phyloP scores from a whole-genome alignment of 2,113 vertebrate genomes.

The Hippolais icterina region DNA sequence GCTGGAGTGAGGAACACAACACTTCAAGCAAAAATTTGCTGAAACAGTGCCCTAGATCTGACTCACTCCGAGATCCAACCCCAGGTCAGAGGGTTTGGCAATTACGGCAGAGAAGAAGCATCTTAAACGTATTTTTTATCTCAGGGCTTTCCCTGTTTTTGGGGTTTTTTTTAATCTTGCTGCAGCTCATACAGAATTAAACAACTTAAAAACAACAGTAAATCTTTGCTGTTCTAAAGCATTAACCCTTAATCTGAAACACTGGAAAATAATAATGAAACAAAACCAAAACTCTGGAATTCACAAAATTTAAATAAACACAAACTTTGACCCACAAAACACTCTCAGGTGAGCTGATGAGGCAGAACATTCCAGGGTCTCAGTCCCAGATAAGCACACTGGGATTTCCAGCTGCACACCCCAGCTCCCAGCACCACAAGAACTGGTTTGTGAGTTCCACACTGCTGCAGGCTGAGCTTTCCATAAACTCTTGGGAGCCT shows the following conservation, averaged over 20 bases:
- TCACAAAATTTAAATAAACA: background rate
- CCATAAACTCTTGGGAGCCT: background rate
- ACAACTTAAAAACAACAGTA: background rate
- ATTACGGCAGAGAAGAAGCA: background rate
- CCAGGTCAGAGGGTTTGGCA: background rate
- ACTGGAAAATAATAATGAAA: background rate
- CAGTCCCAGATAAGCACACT: rapidly evolving
- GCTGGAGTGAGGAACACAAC: background rate
- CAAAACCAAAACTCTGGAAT: background rate
- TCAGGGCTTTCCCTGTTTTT: background rate
- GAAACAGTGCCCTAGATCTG: background rate
- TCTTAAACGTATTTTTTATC: background rate
- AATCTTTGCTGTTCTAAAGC: background rate
- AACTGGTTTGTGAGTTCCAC: rapidly evolving
- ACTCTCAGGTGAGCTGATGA: rapidly evolving
- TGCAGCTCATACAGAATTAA: background rate
- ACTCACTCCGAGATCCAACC: background rate
- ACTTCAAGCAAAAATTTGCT: background rate
- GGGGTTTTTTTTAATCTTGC: background rate
- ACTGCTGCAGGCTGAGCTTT: background rate
- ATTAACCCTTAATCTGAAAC: background rate
- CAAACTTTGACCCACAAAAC: background rate
- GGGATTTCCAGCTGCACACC: background rate
- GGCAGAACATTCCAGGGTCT: background rate
- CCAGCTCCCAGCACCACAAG: background rate